Evolutionary conservation across 1,140 invertebrate species (phyloP), one percentile per base, ranked within the genome.

Genomic region (Epicauta chinensis): DNA sequence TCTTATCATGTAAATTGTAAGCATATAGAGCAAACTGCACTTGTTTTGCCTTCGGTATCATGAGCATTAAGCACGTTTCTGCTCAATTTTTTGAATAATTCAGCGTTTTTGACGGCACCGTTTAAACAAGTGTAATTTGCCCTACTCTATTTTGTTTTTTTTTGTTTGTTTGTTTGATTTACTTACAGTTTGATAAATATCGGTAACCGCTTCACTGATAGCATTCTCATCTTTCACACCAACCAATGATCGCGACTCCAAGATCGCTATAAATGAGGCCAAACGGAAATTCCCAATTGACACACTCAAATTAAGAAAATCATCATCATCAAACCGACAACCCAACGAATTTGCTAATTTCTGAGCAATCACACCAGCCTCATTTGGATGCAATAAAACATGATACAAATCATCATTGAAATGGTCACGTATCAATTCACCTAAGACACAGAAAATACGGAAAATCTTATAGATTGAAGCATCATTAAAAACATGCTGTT

Each of bases 391-490:
- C 47, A 86, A 72, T 1, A 81, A 68, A 4, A 85, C 81, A 79
- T 86, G 64, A 34, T 66, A 67, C 39, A 45, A 58, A 56, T 66
- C 49, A 41, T 65, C 62, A 17, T 61, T 52, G 40, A 69, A 61
- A 11, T 60, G 36, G 31, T 70, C 52, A 4, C 74, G 70, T 13
- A 80, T 73, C 38, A 86, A 71, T 63, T 90, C 87, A 1, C 78
- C 83, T 1, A 90, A 70, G 2, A 88, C 73, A 61, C 86, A 90
- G 69, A 87, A 90, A 53, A 90, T 81, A 56, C 85, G 74, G 68
- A 88, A 90, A 39, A 91, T 71, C 62, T 87, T 80, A 64, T 84
- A 88, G 2, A 86, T 74, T 35, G 80, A 82, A 16, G 79, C 74
- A 54, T 85, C 80, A 13, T 73, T 68, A 51, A 87, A 80, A 6